Evolutionary conservation across 2,888 invertebrate species (phyloP).

Genomic region (Pandemis heparana): DNA sequence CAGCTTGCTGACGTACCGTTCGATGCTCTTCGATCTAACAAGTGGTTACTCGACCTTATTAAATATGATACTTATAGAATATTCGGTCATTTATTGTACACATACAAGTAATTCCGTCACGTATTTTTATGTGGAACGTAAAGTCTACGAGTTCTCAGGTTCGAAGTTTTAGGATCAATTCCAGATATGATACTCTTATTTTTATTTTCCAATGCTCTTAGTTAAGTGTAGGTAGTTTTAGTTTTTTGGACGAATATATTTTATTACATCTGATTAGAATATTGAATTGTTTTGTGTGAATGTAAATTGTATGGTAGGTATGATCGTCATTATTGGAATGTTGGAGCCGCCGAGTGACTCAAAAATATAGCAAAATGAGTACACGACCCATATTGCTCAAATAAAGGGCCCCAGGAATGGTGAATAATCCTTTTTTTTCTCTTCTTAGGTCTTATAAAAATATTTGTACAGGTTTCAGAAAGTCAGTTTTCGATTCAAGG

Average conservation of each 20-base stretch:
- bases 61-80: slow-evolving; percentile 6
- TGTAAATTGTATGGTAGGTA: not conserved
- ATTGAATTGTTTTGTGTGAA: not conserved
- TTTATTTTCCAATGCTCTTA: not conserved
- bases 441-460: too few species aligned
- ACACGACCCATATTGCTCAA: not conserved
- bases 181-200: not conserved
- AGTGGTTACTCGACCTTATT: slow-evolving; percentile 27
- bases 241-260: not conserved
- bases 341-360: not conserved
- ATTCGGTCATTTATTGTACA: not conserved
- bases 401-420: too few species aligned
- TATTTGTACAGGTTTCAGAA: too few species aligned
- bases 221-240: not conserved
- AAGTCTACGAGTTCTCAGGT: not conserved
- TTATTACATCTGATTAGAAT: not conserved
- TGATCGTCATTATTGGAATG: not conserved
- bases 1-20: slow-evolving; percentile 10
- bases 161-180: not conserved
- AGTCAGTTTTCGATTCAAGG: too few species aligned
- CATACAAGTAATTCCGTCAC: not conserved
- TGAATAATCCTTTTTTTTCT: too few species aligned
- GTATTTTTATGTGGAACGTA: not conserved
- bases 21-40: slow-evolving; percentile 16
- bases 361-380: not conserved